Percentiles rank a stretch among this genome's conserved stretches.
These are phyloP conservation scores for Fundulus diaphanus DNA, from an alignment of 2,797 vertebrate species.

Conservation along the genomic window DNA sequence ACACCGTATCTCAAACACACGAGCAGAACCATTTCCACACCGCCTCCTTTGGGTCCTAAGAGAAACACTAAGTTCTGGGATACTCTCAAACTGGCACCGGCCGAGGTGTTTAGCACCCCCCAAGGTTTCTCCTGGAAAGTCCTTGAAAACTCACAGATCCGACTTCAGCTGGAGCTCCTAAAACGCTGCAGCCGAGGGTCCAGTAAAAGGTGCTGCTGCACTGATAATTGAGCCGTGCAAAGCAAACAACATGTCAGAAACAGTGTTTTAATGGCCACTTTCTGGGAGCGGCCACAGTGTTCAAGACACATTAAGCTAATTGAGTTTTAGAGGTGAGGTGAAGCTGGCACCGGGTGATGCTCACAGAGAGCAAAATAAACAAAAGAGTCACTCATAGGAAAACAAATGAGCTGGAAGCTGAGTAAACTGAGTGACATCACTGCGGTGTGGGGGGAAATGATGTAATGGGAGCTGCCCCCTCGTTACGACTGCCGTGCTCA, in stretches of 20 bases:
- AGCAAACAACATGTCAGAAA: slow-evolving; percentile 77
- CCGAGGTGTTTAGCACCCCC: slow-evolving; percentile 70
- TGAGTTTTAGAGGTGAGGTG: slow-evolving; percentile 68
- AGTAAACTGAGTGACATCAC: slow-evolving; percentile 70
- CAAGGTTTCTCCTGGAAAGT: slow-evolving; percentile 68
- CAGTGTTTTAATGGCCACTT: slow-evolving; percentile 69
- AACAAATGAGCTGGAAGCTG: slow-evolving; percentile 68
- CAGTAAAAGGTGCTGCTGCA: slow-evolving; percentile 77
- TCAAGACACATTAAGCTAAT: slow-evolving; percentile 66
- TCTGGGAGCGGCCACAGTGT: slow-evolving; percentile 32
- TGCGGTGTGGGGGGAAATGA: slow-evolving; percentile 64
- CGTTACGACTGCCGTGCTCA: slow-evolving; percentile 18
- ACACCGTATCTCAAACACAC: slow-evolving; percentile 46
- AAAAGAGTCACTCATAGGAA: slow-evolving; percentile 72
- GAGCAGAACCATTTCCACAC: slow-evolving; percentile 41
- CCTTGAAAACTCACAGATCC: slow-evolving; percentile 72
- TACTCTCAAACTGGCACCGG: slow-evolving; percentile 60
- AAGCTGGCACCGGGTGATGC: slow-evolving; percentile 68
- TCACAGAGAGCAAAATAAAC: slow-evolving; percentile 76
- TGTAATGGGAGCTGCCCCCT: slow-evolving; percentile 64
- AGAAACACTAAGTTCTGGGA: slow-evolving; percentile 24
- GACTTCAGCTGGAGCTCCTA: slow-evolving; percentile 70
- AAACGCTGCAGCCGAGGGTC: slow-evolving; percentile 64
- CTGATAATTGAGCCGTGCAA: slow-evolving; percentile 79
- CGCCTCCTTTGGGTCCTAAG: slow-evolving; percentile 38